A percentile compares a stretch with the other conserved stretches of the same genome.
phyloP scores from a whole-genome alignment of 2,888 invertebrate genomes.

The Copidosoma aretas region DNA sequence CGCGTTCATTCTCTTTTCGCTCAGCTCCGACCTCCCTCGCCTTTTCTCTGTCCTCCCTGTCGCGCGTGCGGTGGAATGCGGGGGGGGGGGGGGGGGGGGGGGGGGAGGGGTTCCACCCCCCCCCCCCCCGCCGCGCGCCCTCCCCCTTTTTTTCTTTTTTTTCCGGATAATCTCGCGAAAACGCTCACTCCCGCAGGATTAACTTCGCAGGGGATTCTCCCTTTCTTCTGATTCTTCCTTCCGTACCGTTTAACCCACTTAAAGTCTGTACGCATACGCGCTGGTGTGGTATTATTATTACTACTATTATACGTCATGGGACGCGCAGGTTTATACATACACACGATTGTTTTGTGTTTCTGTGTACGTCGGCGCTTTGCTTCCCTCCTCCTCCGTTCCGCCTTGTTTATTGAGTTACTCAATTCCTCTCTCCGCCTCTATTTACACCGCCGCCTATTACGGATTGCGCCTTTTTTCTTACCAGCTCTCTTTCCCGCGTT shows the following conservation, averaged over 20 bases:
- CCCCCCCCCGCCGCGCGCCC: too few species aligned
- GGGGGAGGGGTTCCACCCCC: too few species aligned
- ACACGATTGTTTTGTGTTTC: conserved; percentile 28
- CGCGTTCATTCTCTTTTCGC: not conserved
- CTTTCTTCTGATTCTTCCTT: conserved; percentile 41
- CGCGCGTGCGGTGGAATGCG: not conserved
- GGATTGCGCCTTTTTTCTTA: not conserved
- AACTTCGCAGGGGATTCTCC: conserved; percentile 44
- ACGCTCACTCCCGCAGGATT: conserved; percentile 51
- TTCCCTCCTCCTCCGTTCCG: not conserved
- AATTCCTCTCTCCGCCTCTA: conserved; percentile 8
- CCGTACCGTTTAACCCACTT: conserved; percentile 41
- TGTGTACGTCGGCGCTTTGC: not conserved
- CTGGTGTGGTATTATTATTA: not conserved
- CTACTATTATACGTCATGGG: too few species aligned
- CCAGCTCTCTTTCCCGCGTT: not conserved
- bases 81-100: conserved; percentile 1
- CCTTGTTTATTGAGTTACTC: conserved; percentile 27
- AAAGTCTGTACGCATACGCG: conserved; percentile 35
- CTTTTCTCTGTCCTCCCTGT: conserved; percentile 15
- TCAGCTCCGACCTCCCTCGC: not conserved
- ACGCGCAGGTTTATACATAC: too few species aligned
- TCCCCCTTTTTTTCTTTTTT: conserved; percentile 33
- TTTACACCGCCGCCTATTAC: conserved; percentile 1
- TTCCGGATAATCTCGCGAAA: conserved; percentile 56